Evolutionary conservation across 2,888 invertebrate genomes (phyloP).

Genomic region (Euclidia mi): DNA sequence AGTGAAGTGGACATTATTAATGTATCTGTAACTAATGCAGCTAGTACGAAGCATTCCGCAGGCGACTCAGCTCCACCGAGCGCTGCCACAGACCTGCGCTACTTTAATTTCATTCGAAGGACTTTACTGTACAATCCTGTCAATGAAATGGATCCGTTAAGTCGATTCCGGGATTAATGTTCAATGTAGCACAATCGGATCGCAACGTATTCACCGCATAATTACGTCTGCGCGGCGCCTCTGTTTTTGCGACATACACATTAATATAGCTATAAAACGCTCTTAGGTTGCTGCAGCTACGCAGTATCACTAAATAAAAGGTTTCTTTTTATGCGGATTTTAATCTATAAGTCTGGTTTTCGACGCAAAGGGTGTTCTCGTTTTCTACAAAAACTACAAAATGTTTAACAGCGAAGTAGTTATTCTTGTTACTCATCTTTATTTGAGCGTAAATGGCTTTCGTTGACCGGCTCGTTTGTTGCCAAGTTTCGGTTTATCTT

Average conservation of each 20-base stretch:
- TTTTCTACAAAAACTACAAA: slow-evolving; percentile 11
- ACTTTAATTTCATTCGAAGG: slow-evolving; percentile 52
- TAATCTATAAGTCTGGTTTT: not conserved
- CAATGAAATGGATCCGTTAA: slow-evolving; percentile 58
- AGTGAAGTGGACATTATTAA: slow-evolving; percentile 38
- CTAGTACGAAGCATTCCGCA: slow-evolving; percentile 25
- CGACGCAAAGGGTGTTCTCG: not conserved
- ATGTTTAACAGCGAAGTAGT: slow-evolving; percentile 12
- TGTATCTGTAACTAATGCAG: slow-evolving; percentile 35
- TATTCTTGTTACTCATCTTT: slow-evolving; percentile 24
- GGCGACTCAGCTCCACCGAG: slow-evolving; percentile 33
- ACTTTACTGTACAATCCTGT: slow-evolving; percentile 51
- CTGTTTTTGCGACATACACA: slow-evolving; percentile 26
- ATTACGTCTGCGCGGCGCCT: slow-evolving; percentile 32
- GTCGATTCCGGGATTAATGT: slow-evolving; percentile 58
- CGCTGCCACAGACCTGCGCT: slow-evolving; percentile 22
- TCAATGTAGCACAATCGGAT: slow-evolving; percentile 45
- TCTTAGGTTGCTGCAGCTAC: slow-evolving; percentile 20
- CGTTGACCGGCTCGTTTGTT: slow-evolving; percentile 7
- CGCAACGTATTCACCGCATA: slow-evolving; percentile 41
- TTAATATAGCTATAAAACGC: slow-evolving; percentile 39
- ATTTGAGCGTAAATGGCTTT: slow-evolving; percentile 15
- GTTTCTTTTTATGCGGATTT: slow-evolving; percentile 5
- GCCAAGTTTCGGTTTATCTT: slow-evolving; percentile 6
- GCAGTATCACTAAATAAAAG: slow-evolving; percentile 45